Conservation (phyloP, 2,113 vertebrate genomes). For the Apus apus region DNA sequence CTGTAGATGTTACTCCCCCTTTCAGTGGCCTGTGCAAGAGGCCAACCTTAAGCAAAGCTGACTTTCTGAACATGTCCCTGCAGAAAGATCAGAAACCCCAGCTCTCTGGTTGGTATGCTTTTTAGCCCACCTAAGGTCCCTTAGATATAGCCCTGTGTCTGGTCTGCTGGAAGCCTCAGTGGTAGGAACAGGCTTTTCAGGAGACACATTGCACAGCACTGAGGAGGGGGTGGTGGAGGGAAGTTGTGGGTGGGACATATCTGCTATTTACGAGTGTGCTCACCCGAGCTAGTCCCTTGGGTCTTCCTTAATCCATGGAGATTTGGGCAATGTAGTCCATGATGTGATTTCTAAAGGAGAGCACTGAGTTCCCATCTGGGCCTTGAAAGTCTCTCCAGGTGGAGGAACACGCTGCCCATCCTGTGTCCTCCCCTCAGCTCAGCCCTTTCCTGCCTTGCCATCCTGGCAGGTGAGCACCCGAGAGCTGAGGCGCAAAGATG, state of each 20-base stretch:
- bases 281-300: background rate
- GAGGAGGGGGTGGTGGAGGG: background rate
- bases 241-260: background rate
- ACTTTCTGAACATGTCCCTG: fast-evolving
- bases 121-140: background rate
- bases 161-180: background rate
- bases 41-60: background rate
- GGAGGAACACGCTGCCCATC: background rate
- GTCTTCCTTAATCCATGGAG: background rate
- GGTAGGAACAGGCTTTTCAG: background rate
- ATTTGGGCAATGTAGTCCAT: fast-evolving
- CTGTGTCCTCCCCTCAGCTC: background rate
- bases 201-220: background rate
- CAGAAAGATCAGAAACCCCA: background rate
- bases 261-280: background rate
- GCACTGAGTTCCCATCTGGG: fast-evolving
- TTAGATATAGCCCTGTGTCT: background rate
- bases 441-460: background rate
- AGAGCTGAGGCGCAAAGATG: conserved; percentile 80
- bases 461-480: conserved; percentile 81
- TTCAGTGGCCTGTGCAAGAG: background rate
- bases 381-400: fast-evolving
- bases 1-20: background rate
- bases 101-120: background rate
- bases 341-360: background rate